These are phyloP conservation scores for Halocynthia roretzi DNA, from an alignment of 23 tunicate genomes.

Conservation along the genomic window DNA sequence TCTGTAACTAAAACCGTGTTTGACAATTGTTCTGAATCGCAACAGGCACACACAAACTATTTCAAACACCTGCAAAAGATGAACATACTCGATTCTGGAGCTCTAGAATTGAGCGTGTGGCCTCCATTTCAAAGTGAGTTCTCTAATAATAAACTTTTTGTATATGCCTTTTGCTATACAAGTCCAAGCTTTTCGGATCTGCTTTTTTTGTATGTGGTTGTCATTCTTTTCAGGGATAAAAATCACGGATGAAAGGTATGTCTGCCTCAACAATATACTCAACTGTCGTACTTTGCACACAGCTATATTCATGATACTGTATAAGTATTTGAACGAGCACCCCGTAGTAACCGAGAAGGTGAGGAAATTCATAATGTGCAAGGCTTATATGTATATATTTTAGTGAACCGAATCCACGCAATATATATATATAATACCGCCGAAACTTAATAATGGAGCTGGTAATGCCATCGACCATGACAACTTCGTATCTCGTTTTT, in stretches of 20 bases:
- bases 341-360: slow-evolving; percentile 54
- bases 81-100: slow-evolving; percentile 6
- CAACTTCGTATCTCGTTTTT: no score
- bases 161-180: no score
- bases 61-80: slow-evolving; percentile 30
- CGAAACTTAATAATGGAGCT: no score
- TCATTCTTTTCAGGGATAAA: slow-evolving; percentile 30
- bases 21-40: neutral
- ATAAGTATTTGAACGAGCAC: slow-evolving; percentile 43
- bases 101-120: slow-evolving; percentile 44
- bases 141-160: neutral
- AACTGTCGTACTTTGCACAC: slow-evolving; percentile 46
- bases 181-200: no score
- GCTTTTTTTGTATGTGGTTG: neutral
- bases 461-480: no score
- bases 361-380: neutral
- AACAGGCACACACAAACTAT: slow-evolving; percentile 76
- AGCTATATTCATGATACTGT: slow-evolving; percentile 35
- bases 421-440: no score
- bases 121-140: slow-evolving; percentile 59
- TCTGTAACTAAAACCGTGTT: neutral
- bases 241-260: slow-evolving; percentile 6
- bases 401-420: no score
- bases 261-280: slow-evolving; percentile 18
- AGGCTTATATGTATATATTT: neutral